Percentiles rank a stretch among this genome's conserved stretches.
Conservation (phyloP, 2,113 vertebrate genomes). For the Buteo buteo region DNA sequence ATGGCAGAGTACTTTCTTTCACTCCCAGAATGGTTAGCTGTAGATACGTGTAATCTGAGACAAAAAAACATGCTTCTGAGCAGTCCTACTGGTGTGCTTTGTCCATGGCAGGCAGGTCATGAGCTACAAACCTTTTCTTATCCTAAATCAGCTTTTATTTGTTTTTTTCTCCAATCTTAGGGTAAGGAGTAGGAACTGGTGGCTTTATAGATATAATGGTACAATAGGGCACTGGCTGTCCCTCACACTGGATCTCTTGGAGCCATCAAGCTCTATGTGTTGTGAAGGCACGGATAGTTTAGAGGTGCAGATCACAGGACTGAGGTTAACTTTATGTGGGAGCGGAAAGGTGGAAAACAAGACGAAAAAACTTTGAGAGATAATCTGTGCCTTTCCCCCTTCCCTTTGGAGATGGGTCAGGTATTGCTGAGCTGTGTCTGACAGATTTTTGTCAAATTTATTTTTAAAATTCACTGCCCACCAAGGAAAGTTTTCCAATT, state of each 20-base stretch:
- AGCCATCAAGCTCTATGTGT: rapidly evolving
- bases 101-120: neutral
- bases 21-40: neutral
- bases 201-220: neutral
- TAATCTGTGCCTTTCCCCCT: neutral
- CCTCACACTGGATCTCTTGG: neutral
- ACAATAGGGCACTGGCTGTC: neutral
- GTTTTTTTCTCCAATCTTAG: neutral
- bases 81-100: neutral
- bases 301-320: neutral
- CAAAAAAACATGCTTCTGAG: neutral
- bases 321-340: neutral
- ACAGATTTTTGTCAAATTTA: neutral
- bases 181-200: neutral
- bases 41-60: neutral
- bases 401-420: neutral
- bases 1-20: neutral
- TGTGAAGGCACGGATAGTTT: neutral
- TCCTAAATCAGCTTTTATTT: too few species aligned
- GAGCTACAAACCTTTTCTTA: neutral
- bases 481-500: neutral
- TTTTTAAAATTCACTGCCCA: neutral
- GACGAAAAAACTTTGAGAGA: neutral
- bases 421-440: neutral
- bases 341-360: neutral